Percentiles rank a stretch among this genome's conserved stretches.
These are phyloP conservation scores for Smittia aterrima DNA, from an alignment of 2,888 invertebrate species.

Conservation along the genomic window DNA sequence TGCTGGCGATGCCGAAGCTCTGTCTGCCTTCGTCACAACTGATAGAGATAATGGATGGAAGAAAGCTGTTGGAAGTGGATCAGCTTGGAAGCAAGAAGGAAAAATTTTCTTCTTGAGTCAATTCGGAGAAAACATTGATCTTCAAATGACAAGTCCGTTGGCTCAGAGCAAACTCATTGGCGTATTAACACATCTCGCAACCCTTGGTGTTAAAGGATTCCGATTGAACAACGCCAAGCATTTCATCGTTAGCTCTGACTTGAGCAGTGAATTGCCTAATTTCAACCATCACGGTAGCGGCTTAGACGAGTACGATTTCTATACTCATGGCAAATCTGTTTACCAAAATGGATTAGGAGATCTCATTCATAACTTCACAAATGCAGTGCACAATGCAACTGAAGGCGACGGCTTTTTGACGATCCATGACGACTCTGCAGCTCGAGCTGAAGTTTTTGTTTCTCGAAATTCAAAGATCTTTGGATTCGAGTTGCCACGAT, in stretches of 20 bases:
- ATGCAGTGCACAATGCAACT: conserved; percentile 60
- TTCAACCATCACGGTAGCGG: conserved; percentile 44
- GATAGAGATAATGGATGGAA: conserved; percentile 22
- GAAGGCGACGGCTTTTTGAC: conserved; percentile 54
- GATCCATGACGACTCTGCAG: conserved; percentile 49
- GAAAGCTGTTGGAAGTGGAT: conserved; percentile 50
- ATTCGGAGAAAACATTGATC: conserved; percentile 70
- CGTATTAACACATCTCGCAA: conserved; percentile 69
- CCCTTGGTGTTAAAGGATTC: conserved; percentile 78
- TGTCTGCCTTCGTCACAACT: conserved; percentile 48
- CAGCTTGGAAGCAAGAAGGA: conserved; percentile 68
- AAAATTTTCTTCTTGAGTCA: conserved; percentile 72
- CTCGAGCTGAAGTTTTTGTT: conserved; percentile 48
- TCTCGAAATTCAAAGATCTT: conserved; percentile 45
- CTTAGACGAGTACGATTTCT: conserved; percentile 61
- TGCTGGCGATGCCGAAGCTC: conserved; percentile 67
- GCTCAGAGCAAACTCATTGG: conserved; percentile 66
- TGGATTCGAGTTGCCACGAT: conserved; percentile 48
- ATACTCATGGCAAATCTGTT: conserved; percentile 63
- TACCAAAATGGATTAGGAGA: conserved; percentile 61
- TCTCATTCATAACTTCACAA: conserved; percentile 64
- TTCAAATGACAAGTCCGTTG: conserved; percentile 71
- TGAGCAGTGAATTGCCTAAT: conserved; percentile 57
- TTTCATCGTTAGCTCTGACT: conserved; percentile 60
- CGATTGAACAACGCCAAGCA: conserved; percentile 64